A percentile compares a stretch with the other conserved stretches of the same genome.
Evolutionary conservation across 2,113 vertebrate genomes (phyloP).

Genomic region (Callospermophilus lateralis): DNA sequence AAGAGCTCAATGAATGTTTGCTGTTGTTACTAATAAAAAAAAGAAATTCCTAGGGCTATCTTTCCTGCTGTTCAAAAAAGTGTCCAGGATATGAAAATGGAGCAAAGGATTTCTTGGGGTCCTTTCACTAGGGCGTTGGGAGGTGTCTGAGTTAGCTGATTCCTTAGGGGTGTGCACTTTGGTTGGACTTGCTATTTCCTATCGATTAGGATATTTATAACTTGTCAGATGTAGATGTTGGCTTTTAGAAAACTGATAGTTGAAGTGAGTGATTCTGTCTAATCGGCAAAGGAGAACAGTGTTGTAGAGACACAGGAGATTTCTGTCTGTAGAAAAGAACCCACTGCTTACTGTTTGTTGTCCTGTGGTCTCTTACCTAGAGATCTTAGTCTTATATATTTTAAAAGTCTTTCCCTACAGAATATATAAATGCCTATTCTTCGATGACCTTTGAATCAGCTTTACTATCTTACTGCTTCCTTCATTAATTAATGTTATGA

Average conservation of each 20-base stretch:
- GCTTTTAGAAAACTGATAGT: background rate
- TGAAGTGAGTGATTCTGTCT: background rate
- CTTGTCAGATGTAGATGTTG: background rate
- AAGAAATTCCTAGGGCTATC: background rate
- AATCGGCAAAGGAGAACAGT: background rate
- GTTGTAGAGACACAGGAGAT: background rate
- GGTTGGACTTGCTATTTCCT: background rate
- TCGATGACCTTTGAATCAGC: background rate
- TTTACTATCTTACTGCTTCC: background rate
- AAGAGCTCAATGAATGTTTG: background rate
- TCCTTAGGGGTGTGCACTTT: background rate
- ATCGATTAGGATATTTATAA: conserved; percentile 25
- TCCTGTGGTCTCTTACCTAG: background rate
- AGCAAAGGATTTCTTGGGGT: background rate
- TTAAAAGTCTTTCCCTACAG: background rate
- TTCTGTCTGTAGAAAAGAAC: background rate
- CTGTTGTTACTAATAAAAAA: background rate
- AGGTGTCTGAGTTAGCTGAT: background rate
- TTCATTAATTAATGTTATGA: background rate
- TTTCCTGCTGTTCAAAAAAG: background rate
- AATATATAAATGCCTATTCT: background rate
- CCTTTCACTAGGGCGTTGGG: background rate
- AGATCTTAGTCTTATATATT: background rate
- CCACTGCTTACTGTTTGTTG: background rate
- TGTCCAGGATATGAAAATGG: background rate